Evolutionary conservation across 2,797 vertebrate species (phyloP).

Genomic region (Diceros bicornis): DNA sequence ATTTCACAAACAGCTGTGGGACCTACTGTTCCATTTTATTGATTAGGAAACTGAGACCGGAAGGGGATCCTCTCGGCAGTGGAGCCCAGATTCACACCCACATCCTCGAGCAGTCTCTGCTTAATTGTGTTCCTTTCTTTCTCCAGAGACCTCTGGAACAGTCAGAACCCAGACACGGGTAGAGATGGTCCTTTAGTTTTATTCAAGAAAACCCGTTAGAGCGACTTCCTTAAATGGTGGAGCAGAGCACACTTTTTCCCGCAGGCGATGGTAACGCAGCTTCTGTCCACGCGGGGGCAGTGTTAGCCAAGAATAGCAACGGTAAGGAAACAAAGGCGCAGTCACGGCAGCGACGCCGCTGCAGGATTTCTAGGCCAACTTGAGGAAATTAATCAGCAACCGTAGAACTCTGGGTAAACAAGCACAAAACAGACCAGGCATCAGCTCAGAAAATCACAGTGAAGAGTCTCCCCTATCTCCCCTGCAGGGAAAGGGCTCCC

Average conservation of each 20-base stretch:
- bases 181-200: not conserved
- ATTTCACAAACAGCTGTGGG: not conserved
- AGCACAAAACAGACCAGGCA: not conserved
- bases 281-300: conserved; percentile 69
- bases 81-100: too few relatives aligned
- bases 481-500: fast-evolving
- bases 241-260: too few relatives aligned
- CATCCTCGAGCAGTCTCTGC: not conserved
- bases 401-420: not conserved
- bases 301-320: not conserved
- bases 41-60: not conserved
- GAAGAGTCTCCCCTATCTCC: not conserved
- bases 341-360: not conserved
- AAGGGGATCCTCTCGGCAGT: fast-evolving
- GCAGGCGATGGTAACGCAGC: not conserved
- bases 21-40: not conserved
- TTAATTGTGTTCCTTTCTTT: not conserved
- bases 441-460: not conserved
- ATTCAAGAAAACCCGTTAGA: not conserved
- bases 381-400: not conserved
- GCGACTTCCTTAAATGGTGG: not conserved
- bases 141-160: not conserved
- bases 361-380: not conserved
- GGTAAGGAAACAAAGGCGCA: not conserved
- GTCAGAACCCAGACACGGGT: not conserved